Evolutionary conservation across 2,113 vertebrate genomes (phyloP), one percentile per base, ranked within the genome.

Genomic region (Ochotona princeps): DNA sequence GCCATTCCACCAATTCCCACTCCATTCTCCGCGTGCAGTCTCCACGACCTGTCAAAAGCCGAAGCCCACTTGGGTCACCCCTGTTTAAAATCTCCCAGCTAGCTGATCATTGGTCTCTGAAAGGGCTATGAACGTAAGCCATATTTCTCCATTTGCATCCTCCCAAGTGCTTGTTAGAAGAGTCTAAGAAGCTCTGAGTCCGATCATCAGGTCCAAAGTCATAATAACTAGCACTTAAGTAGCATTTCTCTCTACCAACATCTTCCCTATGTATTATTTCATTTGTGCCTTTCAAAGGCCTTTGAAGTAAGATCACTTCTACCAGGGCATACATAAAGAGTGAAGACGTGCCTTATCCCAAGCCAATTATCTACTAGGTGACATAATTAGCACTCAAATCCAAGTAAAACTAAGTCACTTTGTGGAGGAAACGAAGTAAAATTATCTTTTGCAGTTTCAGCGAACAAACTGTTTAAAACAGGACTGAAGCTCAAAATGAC

Each of bases 71-170:
- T 86, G 44, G 35, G 5, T 74, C 18, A 54, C 17, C 72, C 63
- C 87, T 75, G 11, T 70, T 76, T 79, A 90, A 91, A 91, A 80
- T 74, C 21, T 79, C 79, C 66, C 5, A 86, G 26, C 5, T 87
- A 60, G 79, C 65, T 8, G 57, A 79, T 69, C 8, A 10, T 32
- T 32, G 47, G 54, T 67, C 66, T 44, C 66, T 89, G 60, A 83
- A 75, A 44, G 38, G 38, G 38, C 38, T 44, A 6, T 44, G 38
- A 44, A 3, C 38, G 6, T 6, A 44, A 6, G 38, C 38, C 38
- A 44, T 44, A 44, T 44, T 67, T 93, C 83, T 76, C 61, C 73
- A 81, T 14, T 21, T 78, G 47, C 25, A 72, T 51, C 2, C 8
- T 82, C 54, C 25, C 25, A 63, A 65, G 70, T 67, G 14, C 26